phyloP scores from a whole-genome alignment of 2,888 invertebrate genomes.

The Ornithoptera alexandrae region DNA sequence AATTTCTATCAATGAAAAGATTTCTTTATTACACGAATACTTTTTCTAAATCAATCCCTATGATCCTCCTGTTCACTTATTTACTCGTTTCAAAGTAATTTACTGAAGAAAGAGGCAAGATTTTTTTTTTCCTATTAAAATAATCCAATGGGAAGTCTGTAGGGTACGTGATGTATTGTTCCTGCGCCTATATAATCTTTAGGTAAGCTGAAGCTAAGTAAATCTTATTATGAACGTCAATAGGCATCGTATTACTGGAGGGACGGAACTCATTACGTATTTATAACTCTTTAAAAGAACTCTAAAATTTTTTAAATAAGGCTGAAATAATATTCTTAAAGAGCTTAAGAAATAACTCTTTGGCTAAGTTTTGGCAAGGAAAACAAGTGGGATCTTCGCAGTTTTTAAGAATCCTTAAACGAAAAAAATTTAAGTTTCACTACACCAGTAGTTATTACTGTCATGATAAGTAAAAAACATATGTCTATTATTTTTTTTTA shows the following conservation, averaged over 20 bases:
- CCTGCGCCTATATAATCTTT: conserved; percentile 69
- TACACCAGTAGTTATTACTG: too few species aligned
- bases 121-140: conserved; percentile 73
- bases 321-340: not conserved
- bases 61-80: conserved; percentile 70
- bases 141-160: conserved; percentile 64
- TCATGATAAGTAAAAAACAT: too few species aligned
- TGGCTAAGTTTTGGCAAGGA: not conserved
- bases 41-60: conserved; percentile 72
- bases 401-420: too few species aligned
- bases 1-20: conserved; percentile 69
- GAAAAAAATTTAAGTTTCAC: too few species aligned
- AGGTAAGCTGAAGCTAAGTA: conserved; percentile 61
- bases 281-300: conserved; percentile 51
- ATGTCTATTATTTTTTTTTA: too few species aligned
- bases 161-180: conserved; percentile 63
- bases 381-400: not conserved
- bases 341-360: not conserved
- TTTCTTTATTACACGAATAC: conserved; percentile 72
- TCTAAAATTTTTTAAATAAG: conserved; percentile 22
- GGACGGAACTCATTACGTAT: conserved; percentile 60
- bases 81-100: conserved; percentile 75
- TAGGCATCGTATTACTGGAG: conserved; percentile 68
- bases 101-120: conserved; percentile 55
- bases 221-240: conserved; percentile 72